phyloP scores from a whole-genome alignment of 2,888 invertebrate genomes.

The Lasioglossum zephyrum region DNA sequence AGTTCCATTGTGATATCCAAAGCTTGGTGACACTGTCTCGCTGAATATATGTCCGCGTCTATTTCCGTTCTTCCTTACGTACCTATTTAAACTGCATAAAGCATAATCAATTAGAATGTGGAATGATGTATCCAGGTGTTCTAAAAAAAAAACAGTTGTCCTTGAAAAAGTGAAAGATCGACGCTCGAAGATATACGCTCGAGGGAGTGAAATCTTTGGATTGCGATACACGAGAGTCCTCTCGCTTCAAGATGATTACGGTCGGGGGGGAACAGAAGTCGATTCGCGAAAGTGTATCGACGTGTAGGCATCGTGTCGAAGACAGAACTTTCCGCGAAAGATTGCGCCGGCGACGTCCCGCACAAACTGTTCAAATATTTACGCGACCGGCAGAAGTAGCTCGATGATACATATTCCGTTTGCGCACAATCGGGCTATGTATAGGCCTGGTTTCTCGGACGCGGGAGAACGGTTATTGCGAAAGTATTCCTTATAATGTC shows the following conservation, averaged over 20 bases:
- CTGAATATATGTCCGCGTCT: background rate
- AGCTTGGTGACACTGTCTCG: background rate
- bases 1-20: background rate
- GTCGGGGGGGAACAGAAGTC: background rate
- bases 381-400: background rate
- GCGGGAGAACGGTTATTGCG: background rate
- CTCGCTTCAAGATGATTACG: background rate
- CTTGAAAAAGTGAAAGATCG: conserved; percentile 3
- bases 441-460: background rate
- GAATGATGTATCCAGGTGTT: background rate
- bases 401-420: background rate
- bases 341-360: background rate
- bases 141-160: background rate
- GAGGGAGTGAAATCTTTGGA: background rate
- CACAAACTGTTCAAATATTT: conserved; percentile 33
- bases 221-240: background rate
- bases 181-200: background rate
- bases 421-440: conserved; percentile 11
- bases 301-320: background rate
- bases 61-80: background rate
- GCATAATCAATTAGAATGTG: background rate
- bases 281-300: background rate
- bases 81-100: background rate
- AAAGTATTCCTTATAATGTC: conserved; percentile 15
- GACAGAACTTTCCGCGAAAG: conserved; percentile 15